Evolutionary conservation across 1,140 invertebrate species (phyloP).

Genomic region (Zaprionus nigranus): DNA sequence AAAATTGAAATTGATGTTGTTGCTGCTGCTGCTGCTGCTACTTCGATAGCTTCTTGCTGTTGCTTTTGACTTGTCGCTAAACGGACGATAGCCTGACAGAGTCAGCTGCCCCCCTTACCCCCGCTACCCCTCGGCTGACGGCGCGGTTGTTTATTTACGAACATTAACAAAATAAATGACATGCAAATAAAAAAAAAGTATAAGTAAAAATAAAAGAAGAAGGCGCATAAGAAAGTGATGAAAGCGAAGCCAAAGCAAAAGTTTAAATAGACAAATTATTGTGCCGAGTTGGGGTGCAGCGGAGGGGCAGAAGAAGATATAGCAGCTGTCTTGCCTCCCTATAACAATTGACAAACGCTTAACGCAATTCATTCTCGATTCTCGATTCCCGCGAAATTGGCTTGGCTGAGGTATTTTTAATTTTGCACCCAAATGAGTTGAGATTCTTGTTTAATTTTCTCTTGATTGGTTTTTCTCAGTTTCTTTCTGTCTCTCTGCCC

Average conservation of each 20-base stretch:
- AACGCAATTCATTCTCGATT: slow-evolving; percentile 76
- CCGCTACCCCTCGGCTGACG: not conserved
- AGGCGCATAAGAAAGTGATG: slow-evolving; percentile 16
- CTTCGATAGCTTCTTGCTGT: slow-evolving; percentile 1
- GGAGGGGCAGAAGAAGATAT: slow-evolving; percentile 22
- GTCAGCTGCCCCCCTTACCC: not conserved
- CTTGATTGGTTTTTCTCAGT: slow-evolving; percentile 53
- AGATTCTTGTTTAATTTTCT: slow-evolving; percentile 58
- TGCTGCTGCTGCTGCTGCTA: slow-evolving; percentile 28
- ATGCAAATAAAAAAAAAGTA: slow-evolving; percentile 71
- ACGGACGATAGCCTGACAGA: slow-evolving; percentile 28
- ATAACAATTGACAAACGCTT: slow-evolving; percentile 55
- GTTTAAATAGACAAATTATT: slow-evolving; percentile 79
- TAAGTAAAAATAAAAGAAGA: slow-evolving; percentile 15
- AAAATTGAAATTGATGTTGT: slow-evolving; percentile 75
- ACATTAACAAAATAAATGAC: slow-evolving; percentile 82
- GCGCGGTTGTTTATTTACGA: slow-evolving; percentile 71
- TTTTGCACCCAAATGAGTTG: slow-evolving; percentile 60
- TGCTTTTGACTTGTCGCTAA: slow-evolving; percentile 67
- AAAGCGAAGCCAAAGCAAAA: slow-evolving; percentile 44
- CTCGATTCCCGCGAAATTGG: slow-evolving; percentile 29
- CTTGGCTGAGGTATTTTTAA: slow-evolving; percentile 65
- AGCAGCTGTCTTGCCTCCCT: slow-evolving; percentile 38
- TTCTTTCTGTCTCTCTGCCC: not conserved
- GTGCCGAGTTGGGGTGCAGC: slow-evolving; percentile 11